Base-by-base conservation (phyloP, 23 tunicate genomes). In the Diplosoma virens region DNA sequence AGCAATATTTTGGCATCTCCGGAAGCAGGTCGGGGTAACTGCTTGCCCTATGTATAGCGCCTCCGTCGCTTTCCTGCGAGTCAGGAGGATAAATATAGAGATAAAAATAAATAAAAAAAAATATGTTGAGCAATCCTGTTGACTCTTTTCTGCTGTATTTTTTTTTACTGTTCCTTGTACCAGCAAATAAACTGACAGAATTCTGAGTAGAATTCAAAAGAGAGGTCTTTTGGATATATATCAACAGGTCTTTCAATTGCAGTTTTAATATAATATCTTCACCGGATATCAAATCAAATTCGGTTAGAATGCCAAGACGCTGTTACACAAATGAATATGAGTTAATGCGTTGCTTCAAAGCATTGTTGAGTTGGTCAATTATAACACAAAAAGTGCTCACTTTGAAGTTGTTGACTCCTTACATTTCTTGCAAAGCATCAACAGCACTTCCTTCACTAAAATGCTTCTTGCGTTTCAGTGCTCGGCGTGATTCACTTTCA, bases 401-500 rank as follows among this genome's bases (percentile, higher is more conserved):
- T 55, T 55, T 55, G 63, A 55, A 55, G 6, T 55, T 55, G 63
- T 20, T 55, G 24, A 55, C 63, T n/a, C n/a, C n/a, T n/a, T n/a
- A n/a, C n/a, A n/a, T n/a, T n/a, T n/a, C n/a, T 55, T 55, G 24
- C 63, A 20, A 55, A 55, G 63, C 63, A 55, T 55, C 63, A 55
- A 14, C 63, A 55, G 63, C 63, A 55, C 63, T 55, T 55, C 63
- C 63, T 55, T 55, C 63, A 20, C 24, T 55, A 20, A 16, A 55
- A 55, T 55, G 63, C 63, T 55, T 55, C 24, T 55, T 55, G 63
- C 63, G 63, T 55, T 55, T 55, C 20, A 20, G 21, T 55, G 63
- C 63, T 55, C 24, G 63, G 63, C 63, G 63, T 55, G 63, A 55
- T 55, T 55, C 63, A 55, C 63, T 55, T 55, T 55, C 63, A 55